Percentiles rank a stretch among this genome's conserved stretches.
Evolutionary conservation across 2,113 vertebrate species (phyloP).

Genomic region (pig (Sus scrofa)): DNA sequence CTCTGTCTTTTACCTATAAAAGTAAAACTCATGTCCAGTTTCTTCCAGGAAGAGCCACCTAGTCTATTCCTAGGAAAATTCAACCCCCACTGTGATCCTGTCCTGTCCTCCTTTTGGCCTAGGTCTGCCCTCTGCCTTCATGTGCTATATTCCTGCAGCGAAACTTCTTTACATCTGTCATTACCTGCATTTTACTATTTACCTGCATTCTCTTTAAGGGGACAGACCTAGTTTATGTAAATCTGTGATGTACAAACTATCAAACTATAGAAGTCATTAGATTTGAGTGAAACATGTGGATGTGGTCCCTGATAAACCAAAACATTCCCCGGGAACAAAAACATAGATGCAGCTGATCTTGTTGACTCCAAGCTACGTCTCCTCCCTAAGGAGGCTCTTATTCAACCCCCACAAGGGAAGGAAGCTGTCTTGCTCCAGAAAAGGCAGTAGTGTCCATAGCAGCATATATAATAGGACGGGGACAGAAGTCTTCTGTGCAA

Average conservation of each 20-base stretch:
- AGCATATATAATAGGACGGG: neutral
- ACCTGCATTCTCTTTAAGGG: neutral
- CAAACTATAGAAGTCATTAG: neutral
- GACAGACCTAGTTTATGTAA: neutral
- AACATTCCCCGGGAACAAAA: constrained; percentile 23
- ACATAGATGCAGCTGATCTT: neutral
- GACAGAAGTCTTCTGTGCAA: neutral
- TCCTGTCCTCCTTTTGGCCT: neutral
- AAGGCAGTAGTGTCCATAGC: neutral
- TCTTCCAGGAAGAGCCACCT: constrained; percentile 1
- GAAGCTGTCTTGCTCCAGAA: neutral
- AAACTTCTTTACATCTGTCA: neutral
- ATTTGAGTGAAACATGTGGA: neutral
- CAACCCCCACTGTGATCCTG: neutral
- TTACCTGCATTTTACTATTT: neutral
- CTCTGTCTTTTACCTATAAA: neutral
- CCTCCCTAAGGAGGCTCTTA: neutral
- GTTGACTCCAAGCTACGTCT: neutral
- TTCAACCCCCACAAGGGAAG: neutral
- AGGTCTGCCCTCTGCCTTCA: neutral
- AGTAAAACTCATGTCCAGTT: neutral
- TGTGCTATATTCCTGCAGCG: neutral
- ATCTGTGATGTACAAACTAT: neutral
- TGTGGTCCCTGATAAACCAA: neutral
- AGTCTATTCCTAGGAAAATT: neutral